These are phyloP conservation scores for Paracanthobrama guichenoti DNA, from an alignment of 2,113 vertebrate species.

Conservation along the genomic window DNA sequence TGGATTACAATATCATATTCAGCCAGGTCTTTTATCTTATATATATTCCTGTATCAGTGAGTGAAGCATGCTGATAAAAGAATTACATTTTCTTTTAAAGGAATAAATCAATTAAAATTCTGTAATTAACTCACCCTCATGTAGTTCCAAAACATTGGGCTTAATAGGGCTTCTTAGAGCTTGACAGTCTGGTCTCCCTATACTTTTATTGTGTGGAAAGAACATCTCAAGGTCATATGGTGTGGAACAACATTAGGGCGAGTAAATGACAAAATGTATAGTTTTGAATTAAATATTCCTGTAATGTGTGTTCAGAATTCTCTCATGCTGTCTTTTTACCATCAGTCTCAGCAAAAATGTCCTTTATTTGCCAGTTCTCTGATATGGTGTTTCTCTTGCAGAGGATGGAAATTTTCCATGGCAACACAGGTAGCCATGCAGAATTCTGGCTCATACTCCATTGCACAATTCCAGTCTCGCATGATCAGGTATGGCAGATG, in stretches of 20 bases:
- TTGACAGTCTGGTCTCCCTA: neutral
- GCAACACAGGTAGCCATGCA: slow-evolving; percentile 98
- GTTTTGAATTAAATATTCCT: neutral
- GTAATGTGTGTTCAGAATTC: neutral
- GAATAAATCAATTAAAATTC: neutral
- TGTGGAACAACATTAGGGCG: neutral
- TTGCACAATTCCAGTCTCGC: slow-evolving; percentile 96
- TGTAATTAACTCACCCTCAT: neutral
- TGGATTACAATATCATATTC: neutral
- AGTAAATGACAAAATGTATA: neutral
- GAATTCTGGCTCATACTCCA: slow-evolving; percentile 97
- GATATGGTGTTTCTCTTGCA: slow-evolving; percentile 64
- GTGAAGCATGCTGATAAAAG: neutral
- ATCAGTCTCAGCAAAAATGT: neutral
- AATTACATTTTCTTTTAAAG: neutral
- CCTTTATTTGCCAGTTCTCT: neutral
- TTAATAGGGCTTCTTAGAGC: neutral
- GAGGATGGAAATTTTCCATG: slow-evolving; percentile 98
- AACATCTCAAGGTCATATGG: slow-evolving; percentile 1
- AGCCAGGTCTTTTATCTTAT: neutral
- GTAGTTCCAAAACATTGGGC: neutral
- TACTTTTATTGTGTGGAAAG: neutral
- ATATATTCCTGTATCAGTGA: neutral
- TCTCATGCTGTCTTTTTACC: neutral
- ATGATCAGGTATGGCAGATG: slow-evolving; percentile 90